Base-by-base conservation (phyloP, 2,113 vertebrate species). In the Aptenodytes patagonicus region DNA sequence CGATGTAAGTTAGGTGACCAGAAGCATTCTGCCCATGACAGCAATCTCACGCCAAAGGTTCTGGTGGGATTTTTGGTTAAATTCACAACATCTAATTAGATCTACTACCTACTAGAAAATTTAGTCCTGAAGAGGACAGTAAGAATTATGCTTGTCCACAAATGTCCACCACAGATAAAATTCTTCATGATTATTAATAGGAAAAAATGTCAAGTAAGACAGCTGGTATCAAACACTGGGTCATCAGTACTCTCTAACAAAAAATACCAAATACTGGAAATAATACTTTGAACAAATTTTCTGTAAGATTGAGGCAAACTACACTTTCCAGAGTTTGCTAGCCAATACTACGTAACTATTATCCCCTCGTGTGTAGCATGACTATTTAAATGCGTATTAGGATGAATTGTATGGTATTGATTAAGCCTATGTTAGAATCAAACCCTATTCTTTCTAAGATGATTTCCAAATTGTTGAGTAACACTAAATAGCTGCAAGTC, bases 61-160 rank as follows among this genome's bases (percentile, higher is more conserved):
- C 49, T 52, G 54, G 77, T 20, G 40, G 52, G 60, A 26, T 62
- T 81, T 97, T 93, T 76, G 96, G 80, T 96, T 95, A 68, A 89
- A 90, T 29, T 94, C 90, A 34, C 95, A 93, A 62, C 29, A 44
- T 22, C 98, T 98, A 2, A 98, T 98, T 79, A 99, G 98, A 98
- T 98, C 99, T 98, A 98, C 98, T 78, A 98, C 98, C 98, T 98
- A 99, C 92, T 99, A 99, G 97, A 99, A 99, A 99, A 99, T 97
- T 98, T 99, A 94, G 99, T 99, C 71, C 98, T 98, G 66, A 99
- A 98, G 6, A 98, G 98, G 72, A 99, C 98, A 14, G 98, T 99
- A 76, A 99, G 99, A 90, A 99, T 99, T 94, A 99, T 97, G 61
- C 98, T 98, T 97, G 99, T 98, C 96, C 99, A 94, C 1, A 98